Percentiles rank a stretch among this genome's conserved stretches.
Conservation (phyloP, 2,113 vertebrate species). For the Carassius carassius region DNA sequence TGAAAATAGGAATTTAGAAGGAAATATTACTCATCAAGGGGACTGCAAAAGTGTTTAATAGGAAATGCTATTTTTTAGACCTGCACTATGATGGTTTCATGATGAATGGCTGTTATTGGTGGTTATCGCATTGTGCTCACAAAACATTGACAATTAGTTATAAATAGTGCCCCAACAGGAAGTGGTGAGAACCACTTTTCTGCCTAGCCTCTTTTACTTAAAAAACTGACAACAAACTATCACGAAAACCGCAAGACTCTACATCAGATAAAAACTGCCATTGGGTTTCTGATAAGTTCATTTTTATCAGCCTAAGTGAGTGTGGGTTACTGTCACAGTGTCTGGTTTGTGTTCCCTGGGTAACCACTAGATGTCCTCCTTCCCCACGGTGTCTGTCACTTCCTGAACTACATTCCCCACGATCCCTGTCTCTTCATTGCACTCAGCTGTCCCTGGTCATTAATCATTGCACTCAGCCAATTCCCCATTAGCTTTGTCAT, state of each 20-base stretch:
- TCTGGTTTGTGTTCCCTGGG: too few relatives aligned
- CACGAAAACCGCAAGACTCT: background rate
- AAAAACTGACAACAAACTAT: background rate
- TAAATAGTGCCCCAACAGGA: constrained; percentile 22
- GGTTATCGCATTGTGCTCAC: background rate
- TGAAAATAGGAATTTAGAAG: background rate
- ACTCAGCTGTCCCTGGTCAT: too few relatives aligned
- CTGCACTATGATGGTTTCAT: background rate
- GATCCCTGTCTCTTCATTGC: too few relatives aligned
- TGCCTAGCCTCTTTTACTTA: background rate
- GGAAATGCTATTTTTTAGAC: constrained; percentile 6
- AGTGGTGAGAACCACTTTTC: background rate
- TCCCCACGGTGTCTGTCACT: too few relatives aligned
- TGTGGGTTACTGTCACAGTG: background rate
- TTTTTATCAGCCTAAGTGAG: background rate
- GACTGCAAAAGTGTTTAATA: background rate
- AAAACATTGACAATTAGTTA: background rate
- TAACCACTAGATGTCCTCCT: too few relatives aligned
- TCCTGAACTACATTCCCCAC: too few relatives aligned
- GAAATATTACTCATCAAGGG: background rate
- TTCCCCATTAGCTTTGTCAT: too few relatives aligned
- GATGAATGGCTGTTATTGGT: background rate
- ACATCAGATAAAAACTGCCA: constrained; percentile 9
- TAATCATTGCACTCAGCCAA: too few relatives aligned
- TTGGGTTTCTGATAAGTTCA: too few relatives aligned